These are phyloP conservation scores for Lophius americanus DNA, from an alignment of 2,797 vertebrate genomes.

Conservation along the genomic window DNA sequence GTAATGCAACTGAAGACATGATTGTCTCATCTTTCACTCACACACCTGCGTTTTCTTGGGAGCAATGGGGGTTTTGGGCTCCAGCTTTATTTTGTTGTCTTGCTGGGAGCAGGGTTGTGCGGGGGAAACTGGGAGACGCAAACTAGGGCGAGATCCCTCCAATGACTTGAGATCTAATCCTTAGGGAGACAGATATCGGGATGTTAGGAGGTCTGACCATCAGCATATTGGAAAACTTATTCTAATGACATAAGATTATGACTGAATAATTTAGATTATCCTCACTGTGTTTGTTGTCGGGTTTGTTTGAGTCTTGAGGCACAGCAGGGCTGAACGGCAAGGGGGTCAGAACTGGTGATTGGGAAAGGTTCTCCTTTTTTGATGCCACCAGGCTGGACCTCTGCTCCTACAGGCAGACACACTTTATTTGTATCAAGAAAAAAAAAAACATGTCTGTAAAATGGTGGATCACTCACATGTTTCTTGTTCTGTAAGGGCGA, in stretches of 20 bases:
- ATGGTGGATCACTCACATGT: slow-evolving; percentile 77
- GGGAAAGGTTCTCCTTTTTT: slow-evolving; percentile 87
- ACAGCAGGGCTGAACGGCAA: slow-evolving; percentile 86
- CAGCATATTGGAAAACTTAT: too few relatives aligned
- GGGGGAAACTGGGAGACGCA: slow-evolving; percentile 83
- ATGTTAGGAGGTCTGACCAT: not conserved
- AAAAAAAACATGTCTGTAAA: not conserved
- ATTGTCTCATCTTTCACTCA: not conserved
- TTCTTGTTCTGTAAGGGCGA: slow-evolving; percentile 89
- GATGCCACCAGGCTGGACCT: slow-evolving; percentile 76
- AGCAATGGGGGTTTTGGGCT: slow-evolving; percentile 87
- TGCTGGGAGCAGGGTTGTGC: slow-evolving; percentile 76
- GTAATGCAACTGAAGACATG: not conserved
- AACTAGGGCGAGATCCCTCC: slow-evolving; percentile 81
- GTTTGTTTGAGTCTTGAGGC: slow-evolving; percentile 84
- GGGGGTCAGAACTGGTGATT: slow-evolving; percentile 85
- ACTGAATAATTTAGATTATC: slow-evolving; percentile 17
- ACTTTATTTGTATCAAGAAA: not conserved
- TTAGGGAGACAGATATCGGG: slow-evolving; percentile 37
- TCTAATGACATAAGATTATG: too few relatives aligned
- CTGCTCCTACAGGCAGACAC: slow-evolving; percentile 61
- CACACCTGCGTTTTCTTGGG: slow-evolving; percentile 87
- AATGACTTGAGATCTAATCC: slow-evolving; percentile 84
- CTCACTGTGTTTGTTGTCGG: slow-evolving; percentile 86
- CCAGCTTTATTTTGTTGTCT: slow-evolving; percentile 88